Evolutionary conservation across 2,888 invertebrate species (phyloP).

Genomic region (Thyatira batis): DNA sequence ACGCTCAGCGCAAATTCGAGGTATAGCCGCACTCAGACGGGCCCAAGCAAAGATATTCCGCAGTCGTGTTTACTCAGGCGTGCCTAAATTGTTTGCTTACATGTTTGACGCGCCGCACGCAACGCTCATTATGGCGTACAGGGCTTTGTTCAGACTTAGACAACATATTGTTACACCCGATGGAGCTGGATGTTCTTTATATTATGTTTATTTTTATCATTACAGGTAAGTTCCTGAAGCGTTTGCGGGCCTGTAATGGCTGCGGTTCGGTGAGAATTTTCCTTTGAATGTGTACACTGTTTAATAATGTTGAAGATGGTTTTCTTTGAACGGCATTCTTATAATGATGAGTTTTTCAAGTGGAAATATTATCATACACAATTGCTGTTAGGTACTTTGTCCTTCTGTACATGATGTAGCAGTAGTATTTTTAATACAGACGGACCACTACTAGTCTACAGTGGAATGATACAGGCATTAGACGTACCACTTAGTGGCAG

Average conservation of each 20-base stretch:
- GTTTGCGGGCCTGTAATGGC: conserved; percentile 61
- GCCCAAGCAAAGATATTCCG: conserved; percentile 76
- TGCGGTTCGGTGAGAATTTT: conserved; percentile 63
- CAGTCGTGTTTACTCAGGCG: conserved; percentile 81
- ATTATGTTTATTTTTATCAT: conserved; percentile 77
- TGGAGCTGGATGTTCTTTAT: conserved; percentile 71
- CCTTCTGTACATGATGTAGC: not conserved
- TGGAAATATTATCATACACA: not conserved
- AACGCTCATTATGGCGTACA: conserved; percentile 78
- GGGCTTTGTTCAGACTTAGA: conserved; percentile 77
- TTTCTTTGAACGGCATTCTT: conserved; percentile 5
- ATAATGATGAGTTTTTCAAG: conserved; percentile 15
- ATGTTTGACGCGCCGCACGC: conserved; percentile 81
- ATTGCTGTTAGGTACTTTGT: not conserved
- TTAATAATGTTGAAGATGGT: conserved; percentile 23
- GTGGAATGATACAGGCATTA: conserved; percentile 40
- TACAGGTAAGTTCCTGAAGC: conserved; percentile 72
- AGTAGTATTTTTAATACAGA: not conserved
- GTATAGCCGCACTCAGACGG: conserved; percentile 67
- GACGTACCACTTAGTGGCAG: conserved; percentile 60
- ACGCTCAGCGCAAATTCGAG: conserved; percentile 71
- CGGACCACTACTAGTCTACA: not conserved
- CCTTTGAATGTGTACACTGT: conserved; percentile 53
- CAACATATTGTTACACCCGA: conserved; percentile 76
- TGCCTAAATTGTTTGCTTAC: conserved; percentile 81